Conservation (phyloP, 2,113 vertebrate species). For the Pardalotus punctatus region DNA sequence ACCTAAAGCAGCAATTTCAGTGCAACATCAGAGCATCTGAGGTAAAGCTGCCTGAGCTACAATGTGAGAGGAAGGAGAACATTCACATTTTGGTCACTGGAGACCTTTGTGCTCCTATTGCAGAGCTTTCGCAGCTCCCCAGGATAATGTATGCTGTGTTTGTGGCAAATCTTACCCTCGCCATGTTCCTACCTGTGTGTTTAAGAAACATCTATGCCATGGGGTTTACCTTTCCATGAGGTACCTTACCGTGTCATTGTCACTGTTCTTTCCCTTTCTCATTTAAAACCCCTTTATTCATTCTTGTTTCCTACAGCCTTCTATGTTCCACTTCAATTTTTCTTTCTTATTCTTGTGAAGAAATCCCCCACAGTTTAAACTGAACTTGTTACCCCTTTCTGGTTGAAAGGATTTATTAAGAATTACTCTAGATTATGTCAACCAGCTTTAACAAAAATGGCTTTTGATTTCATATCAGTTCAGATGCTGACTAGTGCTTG, state of each 20-base stretch:
- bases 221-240: not conserved
- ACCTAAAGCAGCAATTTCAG: not conserved
- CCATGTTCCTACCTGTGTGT: not conserved
- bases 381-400: constrained; percentile 38
- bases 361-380: not conserved
- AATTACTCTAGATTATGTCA: constrained; percentile 46
- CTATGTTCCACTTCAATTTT: not conserved
- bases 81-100: not conserved
- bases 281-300: not conserved
- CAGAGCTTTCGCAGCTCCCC: not conserved
- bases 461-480: constrained; percentile 26
- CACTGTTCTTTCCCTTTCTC: not conserved
- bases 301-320: not conserved
- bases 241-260: not conserved
- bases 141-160: not conserved
- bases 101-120: not conserved
- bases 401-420: constrained; percentile 31
- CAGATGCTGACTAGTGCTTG: not conserved
- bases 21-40: not conserved
- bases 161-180: not conserved
- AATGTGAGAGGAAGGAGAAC: not conserved
- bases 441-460: constrained; percentile 12
- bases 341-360: not conserved
- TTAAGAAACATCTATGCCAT: not conserved
- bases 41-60: not conserved